Percentiles rank a stretch among this genome's conserved stretches.
Evolutionary conservation across 2,888 invertebrate genomes (phyloP).

Genomic region (Drosophila ustulata): DNA sequence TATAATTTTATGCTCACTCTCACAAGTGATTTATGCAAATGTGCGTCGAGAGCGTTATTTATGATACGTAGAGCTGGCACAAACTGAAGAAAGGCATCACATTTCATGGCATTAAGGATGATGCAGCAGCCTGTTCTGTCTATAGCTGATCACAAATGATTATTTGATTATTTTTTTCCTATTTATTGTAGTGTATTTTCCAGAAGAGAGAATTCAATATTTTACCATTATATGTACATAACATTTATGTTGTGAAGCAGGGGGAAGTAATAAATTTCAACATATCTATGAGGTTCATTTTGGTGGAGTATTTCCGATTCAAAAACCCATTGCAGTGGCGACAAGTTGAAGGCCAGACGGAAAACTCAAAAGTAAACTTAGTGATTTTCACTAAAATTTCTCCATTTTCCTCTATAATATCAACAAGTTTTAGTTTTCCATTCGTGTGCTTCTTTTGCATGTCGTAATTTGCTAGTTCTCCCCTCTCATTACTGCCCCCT

Average conservation of each 20-base stretch:
- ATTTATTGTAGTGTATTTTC: too few relatives aligned
- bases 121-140: constrained; percentile 2
- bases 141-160: constrained; percentile 10
- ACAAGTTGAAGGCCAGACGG: constrained; percentile 8
- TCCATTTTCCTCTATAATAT: constrained; percentile 20
- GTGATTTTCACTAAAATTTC: not conserved
- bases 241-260: too few relatives aligned
- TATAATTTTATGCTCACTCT: constrained; percentile 35
- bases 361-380: not conserved
- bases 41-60: constrained; percentile 39
- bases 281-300: too few relatives aligned
- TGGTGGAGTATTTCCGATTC: too few relatives aligned
- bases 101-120: constrained; percentile 22
- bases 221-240: too few relatives aligned
- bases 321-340: not conserved
- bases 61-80: constrained; percentile 22
- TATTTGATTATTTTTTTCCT: too few relatives aligned
- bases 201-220: too few relatives aligned
- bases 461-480: constrained; percentile 38
- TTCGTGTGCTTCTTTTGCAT: constrained; percentile 37
- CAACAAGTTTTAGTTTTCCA: constrained; percentile 45
- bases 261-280: too few relatives aligned
- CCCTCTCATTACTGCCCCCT: not conserved
- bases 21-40: constrained; percentile 56
- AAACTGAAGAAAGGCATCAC: constrained; percentile 23